Evolutionary conservation across 1,140 invertebrate genomes (phyloP), one percentile per base, ranked within the genome.

Genomic region (Ceratosolen solmsi): DNA sequence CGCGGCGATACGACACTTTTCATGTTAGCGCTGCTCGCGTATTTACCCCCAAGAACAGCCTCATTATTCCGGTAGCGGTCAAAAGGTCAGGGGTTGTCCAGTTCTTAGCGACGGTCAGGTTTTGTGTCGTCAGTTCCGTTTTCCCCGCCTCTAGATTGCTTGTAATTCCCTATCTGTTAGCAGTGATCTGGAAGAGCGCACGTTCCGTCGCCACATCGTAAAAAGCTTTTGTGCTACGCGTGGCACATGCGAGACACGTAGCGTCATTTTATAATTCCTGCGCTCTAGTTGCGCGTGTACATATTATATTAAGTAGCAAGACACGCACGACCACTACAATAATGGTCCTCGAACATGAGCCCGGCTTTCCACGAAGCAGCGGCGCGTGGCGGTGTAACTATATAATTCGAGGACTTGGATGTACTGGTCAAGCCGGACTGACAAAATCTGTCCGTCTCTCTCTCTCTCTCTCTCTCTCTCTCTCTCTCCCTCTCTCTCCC

Each of bases 221-320:
- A 76, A 82, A 49, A 68, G 49, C 65, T 41, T 25, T 41, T 25
- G 51, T n/a, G 49, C 36, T 33, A 11, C 22, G 9, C 54, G 74
- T 56, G 56, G 33, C 38, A 38, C 60, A 81, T 81, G 58, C 79
- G 20, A 54, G 60, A 27, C 79, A 81, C 79, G 79, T 81, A 81
- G 15, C 4, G 46, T 46, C 54, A 49, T 17, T 54, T 74, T 74
- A 74, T 20, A 51, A 65, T 56, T 36, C 46, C 22, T 25, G 65
- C 46, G 41, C 68, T n/a, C 54, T 58, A 56, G 36, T 51, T 58
- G n/a, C 60, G 56, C 70, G 51, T 56, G 27, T 30, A n/a, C 36
- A n/a, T 36, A 36, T 54, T 70, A 70, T 46, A 79, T 79, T 70
- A 79, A 54, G 60, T 54, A 68, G 63, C 5, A n/a, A 68, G 63